Evolutionary conservation across 2,113 vertebrate species (phyloP).

Genomic region (Tylochromis polylepis): DNA sequence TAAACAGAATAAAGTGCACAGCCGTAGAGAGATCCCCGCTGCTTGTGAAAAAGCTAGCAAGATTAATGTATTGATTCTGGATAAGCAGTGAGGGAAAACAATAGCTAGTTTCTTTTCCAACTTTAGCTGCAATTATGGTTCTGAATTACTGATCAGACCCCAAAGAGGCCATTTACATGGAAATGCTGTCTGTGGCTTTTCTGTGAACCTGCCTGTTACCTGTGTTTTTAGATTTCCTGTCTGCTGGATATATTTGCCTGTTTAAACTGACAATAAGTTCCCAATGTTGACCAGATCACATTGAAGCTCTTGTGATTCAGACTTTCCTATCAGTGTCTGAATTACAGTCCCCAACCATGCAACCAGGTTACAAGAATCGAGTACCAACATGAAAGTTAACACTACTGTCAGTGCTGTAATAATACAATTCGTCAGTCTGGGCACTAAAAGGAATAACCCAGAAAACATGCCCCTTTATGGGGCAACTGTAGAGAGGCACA

Average conservation of each 20-base stretch:
- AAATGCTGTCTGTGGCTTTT: background rate
- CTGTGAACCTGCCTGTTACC: background rate
- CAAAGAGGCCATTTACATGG: background rate
- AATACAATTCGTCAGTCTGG: background rate
- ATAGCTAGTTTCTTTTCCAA: background rate
- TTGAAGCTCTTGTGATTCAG: background rate
- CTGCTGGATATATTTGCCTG: background rate
- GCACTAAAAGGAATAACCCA: background rate
- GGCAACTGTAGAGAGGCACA: background rate
- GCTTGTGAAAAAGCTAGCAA: background rate
- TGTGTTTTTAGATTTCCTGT: background rate
- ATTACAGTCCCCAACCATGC: too few species aligned
- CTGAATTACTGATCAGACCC: background rate
- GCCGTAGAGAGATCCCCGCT: rapidly evolving
- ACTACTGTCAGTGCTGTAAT: background rate
- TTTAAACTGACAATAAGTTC: background rate
- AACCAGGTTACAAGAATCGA: background rate
- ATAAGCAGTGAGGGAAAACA: background rate
- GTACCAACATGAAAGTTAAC: background rate
- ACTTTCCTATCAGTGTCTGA: background rate
- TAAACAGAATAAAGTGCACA: background rate
- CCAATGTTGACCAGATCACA: background rate
- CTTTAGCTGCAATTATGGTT: background rate
- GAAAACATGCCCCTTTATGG: background rate
- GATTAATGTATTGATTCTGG: background rate